A percentile compares a stretch with the other conserved stretches of the same genome.
Evolutionary conservation across 2,113 vertebrate genomes (phyloP).

Genomic region (Gobio gobio): DNA sequence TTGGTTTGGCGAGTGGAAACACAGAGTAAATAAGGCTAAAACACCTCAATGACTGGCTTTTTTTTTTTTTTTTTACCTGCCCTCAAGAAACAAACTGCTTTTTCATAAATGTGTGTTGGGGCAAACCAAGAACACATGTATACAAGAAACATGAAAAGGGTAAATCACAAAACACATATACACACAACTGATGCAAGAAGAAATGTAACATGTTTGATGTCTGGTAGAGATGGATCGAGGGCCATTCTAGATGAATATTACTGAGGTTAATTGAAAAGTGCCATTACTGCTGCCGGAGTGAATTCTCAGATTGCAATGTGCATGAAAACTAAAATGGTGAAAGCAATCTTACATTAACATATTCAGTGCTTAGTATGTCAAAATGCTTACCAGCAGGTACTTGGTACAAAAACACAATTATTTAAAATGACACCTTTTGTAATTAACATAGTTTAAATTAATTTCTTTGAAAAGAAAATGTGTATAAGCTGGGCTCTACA

Average conservation of each 20-base stretch:
- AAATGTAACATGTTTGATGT: slow-evolving; percentile 23
- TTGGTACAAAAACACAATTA: neutral
- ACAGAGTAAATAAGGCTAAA: slow-evolving; percentile 47
- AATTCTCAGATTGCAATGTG: neutral
- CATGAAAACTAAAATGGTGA: slow-evolving; percentile 3
- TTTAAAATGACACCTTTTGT: neutral
- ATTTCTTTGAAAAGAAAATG: neutral
- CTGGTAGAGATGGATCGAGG: neutral
- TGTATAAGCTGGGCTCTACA: neutral
- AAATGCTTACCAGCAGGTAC: neutral
- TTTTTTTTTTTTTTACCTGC: slow-evolving; percentile 3
- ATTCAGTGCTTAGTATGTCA: neutral
- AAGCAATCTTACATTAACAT: neutral
- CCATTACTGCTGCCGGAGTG: neutral
- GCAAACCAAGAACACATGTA: neutral
- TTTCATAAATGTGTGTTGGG: slow-evolving; percentile 12
- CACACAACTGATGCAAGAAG: neutral
- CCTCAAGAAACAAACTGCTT: neutral
- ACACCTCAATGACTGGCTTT: slow-evolving; percentile 22
- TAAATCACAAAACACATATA: neutral
- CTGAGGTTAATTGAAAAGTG: slow-evolving; percentile 6
- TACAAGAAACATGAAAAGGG: neutral
- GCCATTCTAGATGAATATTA: slow-evolving; percentile 6
- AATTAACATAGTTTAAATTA: neutral
- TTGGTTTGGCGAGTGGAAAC: slow-evolving; percentile 50